Evolutionary conservation across 1,140 invertebrate species (phyloP).

Genomic region (Propsilocerus akamusi): DNA sequence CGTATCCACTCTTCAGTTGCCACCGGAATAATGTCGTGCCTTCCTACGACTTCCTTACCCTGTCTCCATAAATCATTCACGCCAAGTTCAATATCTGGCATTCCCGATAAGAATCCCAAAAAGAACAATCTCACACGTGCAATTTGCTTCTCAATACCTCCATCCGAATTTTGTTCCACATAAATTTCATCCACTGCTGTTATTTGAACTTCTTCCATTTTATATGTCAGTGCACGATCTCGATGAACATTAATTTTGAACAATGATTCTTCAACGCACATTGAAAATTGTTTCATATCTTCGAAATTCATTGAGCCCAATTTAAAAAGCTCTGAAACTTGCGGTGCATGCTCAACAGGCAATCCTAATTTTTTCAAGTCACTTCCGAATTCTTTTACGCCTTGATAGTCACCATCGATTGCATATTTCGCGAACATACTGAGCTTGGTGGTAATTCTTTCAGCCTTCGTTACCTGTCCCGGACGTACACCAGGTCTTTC

Average conservation of each 20-base stretch:
- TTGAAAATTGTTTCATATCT: slow-evolving; percentile 80
- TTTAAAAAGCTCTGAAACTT: slow-evolving; percentile 92
- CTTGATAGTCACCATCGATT: slow-evolving; percentile 84
- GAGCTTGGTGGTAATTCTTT: slow-evolving; percentile 73
- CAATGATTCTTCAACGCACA: slow-evolving; percentile 74
- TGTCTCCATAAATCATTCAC: slow-evolving; percentile 92
- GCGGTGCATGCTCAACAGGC: slow-evolving; percentile 93
- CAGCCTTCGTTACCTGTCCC: slow-evolving; percentile 87
- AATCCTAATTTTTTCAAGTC: slow-evolving; percentile 83
- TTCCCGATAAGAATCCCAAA: slow-evolving; percentile 78
- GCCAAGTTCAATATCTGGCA: slow-evolving; percentile 91
- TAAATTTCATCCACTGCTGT: slow-evolving; percentile 92
- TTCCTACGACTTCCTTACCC: slow-evolving; percentile 95
- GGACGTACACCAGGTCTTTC: slow-evolving; percentile 91
- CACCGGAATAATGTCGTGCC: slow-evolving; percentile 98
- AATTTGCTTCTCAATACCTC: slow-evolving; percentile 76
- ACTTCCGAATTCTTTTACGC: slow-evolving; percentile 80
- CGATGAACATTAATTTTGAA: slow-evolving; percentile 68
- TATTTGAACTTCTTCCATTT: slow-evolving; percentile 95
- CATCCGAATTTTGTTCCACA: slow-evolving; percentile 78
- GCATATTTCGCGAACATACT: slow-evolving; percentile 87
- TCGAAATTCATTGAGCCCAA: slow-evolving; percentile 78
- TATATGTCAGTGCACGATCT: slow-evolving; percentile 82
- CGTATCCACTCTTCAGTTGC: slow-evolving; percentile 99
- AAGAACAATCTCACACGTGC: slow-evolving; percentile 91